Conservation (phyloP, 2,888 invertebrate species). For the Diplazon laetatorius region DNA sequence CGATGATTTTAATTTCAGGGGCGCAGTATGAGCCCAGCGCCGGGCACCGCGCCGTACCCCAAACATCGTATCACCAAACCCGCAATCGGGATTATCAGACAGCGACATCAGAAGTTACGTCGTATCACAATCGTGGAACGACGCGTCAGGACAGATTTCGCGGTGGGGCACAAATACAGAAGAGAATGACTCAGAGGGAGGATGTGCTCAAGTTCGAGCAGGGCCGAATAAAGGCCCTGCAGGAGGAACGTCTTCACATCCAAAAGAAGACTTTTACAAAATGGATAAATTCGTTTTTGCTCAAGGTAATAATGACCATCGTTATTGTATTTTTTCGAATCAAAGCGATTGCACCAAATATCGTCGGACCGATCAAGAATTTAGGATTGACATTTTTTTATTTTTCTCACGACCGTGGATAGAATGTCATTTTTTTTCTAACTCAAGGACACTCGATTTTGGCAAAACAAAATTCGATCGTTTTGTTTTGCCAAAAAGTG, state of each 20-base stretch:
- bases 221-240: conserved; percentile 97
- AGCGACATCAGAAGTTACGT: conserved; percentile 50
- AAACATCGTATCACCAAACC: conserved; percentile 68
- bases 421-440: too few species aligned
- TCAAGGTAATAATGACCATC: conserved; percentile 87
- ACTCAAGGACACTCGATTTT: too few species aligned
- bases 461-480: too few species aligned
- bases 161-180: conserved; percentile 84
- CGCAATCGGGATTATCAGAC: conserved; percentile 60
- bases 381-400: too few species aligned
- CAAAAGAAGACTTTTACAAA: conserved; percentile 99
- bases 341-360: not conserved
- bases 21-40: conserved; percentile 82
- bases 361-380: too few species aligned
- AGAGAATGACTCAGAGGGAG: conserved; percentile 94
- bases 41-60: conserved; percentile 78
- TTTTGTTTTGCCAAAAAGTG: too few species aligned
- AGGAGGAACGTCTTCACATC: conserved; percentile 98
- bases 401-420: too few species aligned
- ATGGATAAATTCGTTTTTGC: conserved; percentile 99
- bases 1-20: conserved; percentile 70
- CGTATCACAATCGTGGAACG: conserved; percentile 67
- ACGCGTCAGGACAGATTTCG: conserved; percentile 69
- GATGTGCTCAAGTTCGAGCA: conserved; percentile 97
- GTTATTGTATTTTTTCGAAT: not conserved